phyloP scores from a whole-genome alignment of 1,140 invertebrate species.

The Hyposmocoma kahamanoa region DNA sequence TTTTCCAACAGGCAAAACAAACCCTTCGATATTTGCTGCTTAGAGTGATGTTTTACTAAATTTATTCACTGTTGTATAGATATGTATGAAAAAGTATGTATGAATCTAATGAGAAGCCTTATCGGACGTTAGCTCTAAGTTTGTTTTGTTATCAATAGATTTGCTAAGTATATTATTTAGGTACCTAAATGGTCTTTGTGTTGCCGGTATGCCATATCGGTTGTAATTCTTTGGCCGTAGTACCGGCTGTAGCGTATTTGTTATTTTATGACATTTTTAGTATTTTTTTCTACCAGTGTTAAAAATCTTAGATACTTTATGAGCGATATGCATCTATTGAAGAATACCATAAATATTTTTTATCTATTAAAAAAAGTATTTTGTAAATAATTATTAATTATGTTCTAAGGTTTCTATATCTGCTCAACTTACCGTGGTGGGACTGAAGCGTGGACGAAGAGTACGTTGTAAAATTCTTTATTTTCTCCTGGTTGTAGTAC shows the following conservation, averaged over 20 bases:
- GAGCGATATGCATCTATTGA: slow-evolving; percentile 39
- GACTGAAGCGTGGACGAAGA: slow-evolving; percentile 37
- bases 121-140: slow-evolving; percentile 50
- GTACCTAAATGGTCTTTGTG: slow-evolving; percentile 30
- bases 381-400: slow-evolving; percentile 69
- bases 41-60: slow-evolving; percentile 52
- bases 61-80: slow-evolving; percentile 67
- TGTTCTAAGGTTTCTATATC: slow-evolving; percentile 64
- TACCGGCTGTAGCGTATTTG: slow-evolving; percentile 4
- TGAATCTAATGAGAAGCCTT: slow-evolving; percentile 56
- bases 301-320: slow-evolving; percentile 50
- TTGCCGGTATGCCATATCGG: slow-evolving; percentile 41
- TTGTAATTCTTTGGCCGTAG: slow-evolving; percentile 25
- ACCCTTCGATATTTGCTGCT: slow-evolving; percentile 56
- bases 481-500: slow-evolving; percentile 12
- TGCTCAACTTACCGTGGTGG: slow-evolving; percentile 66
- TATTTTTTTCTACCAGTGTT: slow-evolving; percentile 51
- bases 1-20: too few species aligned
- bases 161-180: slow-evolving; percentile 13
- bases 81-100: slow-evolving; percentile 44
- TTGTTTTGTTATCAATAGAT: slow-evolving; percentile 40
- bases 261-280: slow-evolving; percentile 29
- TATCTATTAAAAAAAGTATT: slow-evolving; percentile 55
- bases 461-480: slow-evolving; percentile 7
- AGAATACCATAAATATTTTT: slow-evolving; percentile 41